Evolutionary conservation across 2,113 vertebrate species (phyloP).

Genomic region (Thamnophis sirtalis): DNA sequence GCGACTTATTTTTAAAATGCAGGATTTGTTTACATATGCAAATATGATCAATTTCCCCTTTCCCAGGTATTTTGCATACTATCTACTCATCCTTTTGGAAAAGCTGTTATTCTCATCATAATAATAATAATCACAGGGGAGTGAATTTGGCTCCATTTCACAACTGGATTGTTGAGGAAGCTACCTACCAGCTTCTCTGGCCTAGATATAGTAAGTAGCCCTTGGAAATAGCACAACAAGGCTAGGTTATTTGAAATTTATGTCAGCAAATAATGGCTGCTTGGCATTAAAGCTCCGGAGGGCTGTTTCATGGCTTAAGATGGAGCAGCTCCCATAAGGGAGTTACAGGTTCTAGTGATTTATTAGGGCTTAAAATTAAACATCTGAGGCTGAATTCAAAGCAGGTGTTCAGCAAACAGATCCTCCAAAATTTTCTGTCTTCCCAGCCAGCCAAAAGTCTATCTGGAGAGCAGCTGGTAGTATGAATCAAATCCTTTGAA

Average conservation of each 20-base stretch:
- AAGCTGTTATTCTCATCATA: not conserved
- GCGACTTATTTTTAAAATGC: constrained; percentile 37
- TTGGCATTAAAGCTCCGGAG: constrained; percentile 5
- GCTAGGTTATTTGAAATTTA: not conserved
- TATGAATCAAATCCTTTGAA: constrained; percentile 23
- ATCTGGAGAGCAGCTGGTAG: not conserved
- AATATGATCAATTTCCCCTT: constrained; percentile 1
- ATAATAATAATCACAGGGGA: not conserved
- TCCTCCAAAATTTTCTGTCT: not conserved
- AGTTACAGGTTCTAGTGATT: constrained; percentile 10
- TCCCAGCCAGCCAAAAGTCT: not conserved
- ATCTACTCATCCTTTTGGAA: not conserved
- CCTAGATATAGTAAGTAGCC: constrained; percentile 15
- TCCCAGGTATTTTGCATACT: not conserved
- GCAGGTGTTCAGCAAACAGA: constrained; percentile 5
- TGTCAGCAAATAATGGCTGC: constrained; percentile 28
- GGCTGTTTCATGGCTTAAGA: constrained; percentile 12
- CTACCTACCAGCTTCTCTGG: constrained; percentile 14
- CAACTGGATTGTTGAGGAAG: not conserved
- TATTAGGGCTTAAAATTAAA: constrained; percentile 32
- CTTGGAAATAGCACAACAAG: constrained; percentile 9
- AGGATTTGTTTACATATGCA: constrained; percentile 12
- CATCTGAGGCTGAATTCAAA: constrained; percentile 8
- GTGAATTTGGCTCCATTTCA: not conserved
- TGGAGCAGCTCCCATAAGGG: not conserved